Percentiles rank a stretch among this genome's conserved stretches.
Conservation (phyloP, 2,113 vertebrate genomes). For the Megaptera novaeangliae region DNA sequence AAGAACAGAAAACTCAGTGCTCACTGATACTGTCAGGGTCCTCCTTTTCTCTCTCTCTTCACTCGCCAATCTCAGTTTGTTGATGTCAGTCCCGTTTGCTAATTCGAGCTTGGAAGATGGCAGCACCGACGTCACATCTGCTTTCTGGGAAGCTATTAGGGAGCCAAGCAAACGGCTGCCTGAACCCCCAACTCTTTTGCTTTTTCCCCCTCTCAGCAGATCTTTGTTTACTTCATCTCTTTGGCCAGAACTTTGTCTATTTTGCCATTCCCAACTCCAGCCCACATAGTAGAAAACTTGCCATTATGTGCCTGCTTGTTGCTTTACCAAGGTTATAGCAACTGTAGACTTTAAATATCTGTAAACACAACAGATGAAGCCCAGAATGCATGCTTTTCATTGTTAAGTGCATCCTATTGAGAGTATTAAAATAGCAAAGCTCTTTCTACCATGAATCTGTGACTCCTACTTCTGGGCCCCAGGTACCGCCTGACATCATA, state of each 20-base stretch:
- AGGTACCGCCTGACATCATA: slow-evolving; percentile 24
- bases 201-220: neutral
- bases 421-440: slow-evolving; percentile 36
- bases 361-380: slow-evolving; percentile 22
- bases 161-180: neutral
- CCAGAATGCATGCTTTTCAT: neutral
- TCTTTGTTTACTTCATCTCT: neutral
- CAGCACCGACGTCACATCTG: neutral
- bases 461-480: slow-evolving; percentile 45
- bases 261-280: neutral
- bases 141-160: neutral
- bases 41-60: neutral
- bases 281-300: neutral
- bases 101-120: neutral
- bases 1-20: neutral
- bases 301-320: neutral
- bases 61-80: neutral
- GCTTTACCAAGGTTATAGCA: neutral
- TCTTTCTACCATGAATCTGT: slow-evolving; percentile 49
- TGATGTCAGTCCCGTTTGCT: neutral
- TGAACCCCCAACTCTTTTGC: neutral
- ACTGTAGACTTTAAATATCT: neutral
- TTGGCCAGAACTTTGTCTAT: neutral
- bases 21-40: neutral
- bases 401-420: slow-evolving; percentile 19